Evolutionary conservation across 2,113 vertebrate species (phyloP), one percentile per base, ranked within the genome.

Genomic region (Oryzias celebensis): DNA sequence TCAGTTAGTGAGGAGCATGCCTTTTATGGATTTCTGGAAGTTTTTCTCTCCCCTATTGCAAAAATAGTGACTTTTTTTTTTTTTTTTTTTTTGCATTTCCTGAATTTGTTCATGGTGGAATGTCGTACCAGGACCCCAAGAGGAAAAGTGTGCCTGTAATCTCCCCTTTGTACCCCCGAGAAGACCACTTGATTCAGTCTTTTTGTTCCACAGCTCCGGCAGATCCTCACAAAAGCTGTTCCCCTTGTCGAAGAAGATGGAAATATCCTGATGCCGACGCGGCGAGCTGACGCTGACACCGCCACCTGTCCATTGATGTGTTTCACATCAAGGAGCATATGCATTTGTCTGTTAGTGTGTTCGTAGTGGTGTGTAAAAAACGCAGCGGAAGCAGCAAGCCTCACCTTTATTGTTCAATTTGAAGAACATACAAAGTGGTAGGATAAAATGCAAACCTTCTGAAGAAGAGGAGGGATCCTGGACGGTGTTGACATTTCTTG

Each of bases 151-250:
- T 79, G 77, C 63, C 80, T 80, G 62, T 89, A 90, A 91, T 91
- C 86, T 86, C 59, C 63, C n/a, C 68, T 80, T 85, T n/a, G 72
- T 76, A 84, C 65, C 85, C 77, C 84, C 5, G 82, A 85, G 89
- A 85, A 83, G 83, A 78, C 85, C 80, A 82, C 87, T 90, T 87
- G 83, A 87, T 89, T 89, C 81, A 83, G 85, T 87, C 86, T 85
- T 89, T 87, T 86, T 80, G 82, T 88, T 88, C 77, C 77, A 86
- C 83, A 67, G 74, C 77, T 73, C 73, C 65, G 65, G 24, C 75
- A 81, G 62, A 46, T 65, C 62, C 45, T 65, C 52, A 80, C 76
- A 79, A 81, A 85, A 84, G 78, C 86, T 74, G 71, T 78, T 68
- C 74, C 77, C 75, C 77, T 62, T 68, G 77, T 72, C 23, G 53